Base-by-base conservation (phyloP, 2,797 vertebrate genomes). In the Poeciliopsis gracilis region DNA sequence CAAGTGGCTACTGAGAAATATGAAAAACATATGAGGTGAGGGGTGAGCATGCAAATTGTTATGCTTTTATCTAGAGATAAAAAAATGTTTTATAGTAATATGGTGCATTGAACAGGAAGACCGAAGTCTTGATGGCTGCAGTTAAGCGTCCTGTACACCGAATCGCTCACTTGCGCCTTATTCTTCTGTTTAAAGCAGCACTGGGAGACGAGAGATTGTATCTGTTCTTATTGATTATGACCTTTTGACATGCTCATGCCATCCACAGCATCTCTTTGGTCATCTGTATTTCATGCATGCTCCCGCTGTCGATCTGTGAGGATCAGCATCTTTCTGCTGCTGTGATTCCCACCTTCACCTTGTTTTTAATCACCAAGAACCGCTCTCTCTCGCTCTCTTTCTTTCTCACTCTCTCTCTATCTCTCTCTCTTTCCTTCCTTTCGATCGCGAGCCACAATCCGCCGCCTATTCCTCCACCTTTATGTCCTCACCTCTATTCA, bases 401-500 rank as follows among this genome's bases (percentile, higher is more conserved):
- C 38, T 41, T 7, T 1, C 57, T 59, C 57, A 87, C 84, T 87
- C 80, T 72, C 55, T 59, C 12, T 30, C 55, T 15, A 1, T 30
- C 38, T 41, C 57, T 87, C 84, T 87, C 80, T 72, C 82, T 88
- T 85, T 84, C 15, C 30, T 73, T 73, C 38, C 23, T 88, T 92
- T 86, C 87, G 76, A 74, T 87, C 84, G 73, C 77, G 80, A 90
- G 83, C 85, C 78, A 77, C 88, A 74, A 78, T 85, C 85, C 75
- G 77, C 84, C 23, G n/a, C 78, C 90, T 45, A 87, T 89, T 82
- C 85, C 81, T 89, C 86, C 77, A 80, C 83, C 82, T 88, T 83
- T 89, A 80, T 79, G 36, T 90, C 82, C 84, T 81, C 84, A 87
- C 88, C 88, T 90, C 86, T 90, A 83, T 87, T 91, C 88, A 83